Evolutionary conservation across 2,888 invertebrate genomes (phyloP).

Genomic region (Lithophane ornitopus): DNA sequence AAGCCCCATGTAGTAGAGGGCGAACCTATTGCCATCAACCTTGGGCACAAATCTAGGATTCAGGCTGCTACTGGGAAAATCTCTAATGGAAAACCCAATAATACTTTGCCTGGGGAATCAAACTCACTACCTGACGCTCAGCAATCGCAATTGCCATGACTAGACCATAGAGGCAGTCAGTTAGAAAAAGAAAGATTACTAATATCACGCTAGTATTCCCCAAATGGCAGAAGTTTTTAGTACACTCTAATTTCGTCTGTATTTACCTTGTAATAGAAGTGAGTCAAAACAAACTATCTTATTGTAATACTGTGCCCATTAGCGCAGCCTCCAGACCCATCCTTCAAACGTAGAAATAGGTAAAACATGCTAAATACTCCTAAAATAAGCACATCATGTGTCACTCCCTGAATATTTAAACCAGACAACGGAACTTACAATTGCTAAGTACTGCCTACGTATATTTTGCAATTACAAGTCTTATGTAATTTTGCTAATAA

Average conservation of each 20-base stretch:
- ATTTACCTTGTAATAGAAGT: neutral
- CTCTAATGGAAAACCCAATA: neutral
- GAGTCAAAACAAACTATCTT: neutral
- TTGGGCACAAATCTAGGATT: too few relatives aligned
- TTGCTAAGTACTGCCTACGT: constrained; percentile 48
- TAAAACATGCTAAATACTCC: constrained; percentile 17
- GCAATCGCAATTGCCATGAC: neutral
- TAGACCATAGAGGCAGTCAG: neutral
- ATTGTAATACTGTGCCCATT: neutral
- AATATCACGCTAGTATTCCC: too few relatives aligned
- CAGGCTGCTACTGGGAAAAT: too few relatives aligned
- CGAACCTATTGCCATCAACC: neutral
- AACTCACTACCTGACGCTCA: neutral
- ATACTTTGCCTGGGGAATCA: neutral
- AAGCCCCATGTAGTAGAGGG: too few relatives aligned
- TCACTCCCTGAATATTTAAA: constrained; percentile 44
- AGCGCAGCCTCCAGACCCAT: constrained; percentile 15
- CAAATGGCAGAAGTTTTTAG: neutral
- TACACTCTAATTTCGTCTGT: neutral
- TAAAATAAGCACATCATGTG: constrained; percentile 38
- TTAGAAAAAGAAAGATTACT: neutral
- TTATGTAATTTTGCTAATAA: constrained; percentile 55
- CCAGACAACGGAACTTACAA: constrained; percentile 33
- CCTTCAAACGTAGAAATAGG: constrained; percentile 15
- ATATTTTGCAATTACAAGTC: constrained; percentile 47